A percentile compares a stretch with the other conserved stretches of the same genome.
Evolutionary conservation across 2,888 invertebrate species (phyloP).

Genomic region (Xylota segnis): DNA sequence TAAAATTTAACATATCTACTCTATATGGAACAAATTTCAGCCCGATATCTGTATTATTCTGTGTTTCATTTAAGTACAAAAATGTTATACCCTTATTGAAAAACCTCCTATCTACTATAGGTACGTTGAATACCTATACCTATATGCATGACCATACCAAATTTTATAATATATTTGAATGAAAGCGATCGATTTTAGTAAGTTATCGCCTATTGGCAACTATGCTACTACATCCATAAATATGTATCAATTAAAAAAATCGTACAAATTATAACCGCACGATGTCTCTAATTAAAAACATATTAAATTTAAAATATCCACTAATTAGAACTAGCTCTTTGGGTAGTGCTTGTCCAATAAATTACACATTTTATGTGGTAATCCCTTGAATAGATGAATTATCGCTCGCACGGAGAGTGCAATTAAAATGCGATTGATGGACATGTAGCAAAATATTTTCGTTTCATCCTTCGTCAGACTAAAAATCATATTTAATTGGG

Average conservation of each 20-base stretch:
- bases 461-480: neutral
- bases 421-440: slow-evolving; percentile 18
- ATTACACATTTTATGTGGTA: neutral
- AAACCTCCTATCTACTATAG: no score
- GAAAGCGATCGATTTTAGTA: neutral
- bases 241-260: neutral
- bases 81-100: no score
- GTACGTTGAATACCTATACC: no score
- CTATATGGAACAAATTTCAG: no score
- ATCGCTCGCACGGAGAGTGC: neutral
- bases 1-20: no score
- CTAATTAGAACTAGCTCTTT: slow-evolving; percentile 8
- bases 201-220: no score
- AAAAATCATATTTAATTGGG: slow-evolving; percentile 16
- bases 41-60: no score
- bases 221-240: neutral
- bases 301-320: slow-evolving; percentile 15
- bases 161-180: neutral
- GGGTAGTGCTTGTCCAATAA: neutral
- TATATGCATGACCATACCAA: no score
- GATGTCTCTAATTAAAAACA: slow-evolving; percentile 19
- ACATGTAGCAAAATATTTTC: neutral
- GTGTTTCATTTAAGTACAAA: no score
- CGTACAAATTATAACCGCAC: neutral
- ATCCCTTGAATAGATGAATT: neutral